Evolutionary conservation across 2,888 invertebrate genomes (phyloP).

Genomic region (Yponomeuta malinellus): DNA sequence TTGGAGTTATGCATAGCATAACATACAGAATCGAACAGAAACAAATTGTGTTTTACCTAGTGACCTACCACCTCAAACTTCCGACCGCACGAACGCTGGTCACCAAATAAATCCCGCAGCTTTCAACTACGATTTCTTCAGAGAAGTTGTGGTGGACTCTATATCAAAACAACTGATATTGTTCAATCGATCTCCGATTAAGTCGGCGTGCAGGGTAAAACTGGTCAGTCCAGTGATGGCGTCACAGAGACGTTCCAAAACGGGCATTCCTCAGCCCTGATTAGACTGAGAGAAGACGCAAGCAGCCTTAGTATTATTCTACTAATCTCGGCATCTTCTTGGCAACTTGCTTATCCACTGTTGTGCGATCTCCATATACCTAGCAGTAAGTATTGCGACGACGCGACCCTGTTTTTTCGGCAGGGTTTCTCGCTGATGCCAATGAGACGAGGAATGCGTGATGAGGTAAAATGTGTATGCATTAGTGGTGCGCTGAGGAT

Average conservation of each 20-base stretch:
- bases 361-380: no score
- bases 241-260: slow-evolving; percentile 60
- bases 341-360: no score
- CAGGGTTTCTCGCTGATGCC: no score
- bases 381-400: no score
- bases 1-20: not conserved
- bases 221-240: slow-evolving; percentile 61
- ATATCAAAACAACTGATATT: not conserved
- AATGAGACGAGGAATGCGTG: no score
- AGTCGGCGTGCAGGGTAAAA: slow-evolving; percentile 37
- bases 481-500: no score
- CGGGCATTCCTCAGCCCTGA: slow-evolving; percentile 21
- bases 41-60: not conserved
- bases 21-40: not conserved
- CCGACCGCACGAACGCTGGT: not conserved
- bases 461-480: no score
- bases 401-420: no score
- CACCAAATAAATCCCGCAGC: not conserved
- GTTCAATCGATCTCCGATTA: not conserved
- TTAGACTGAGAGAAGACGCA: not conserved
- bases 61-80: not conserved
- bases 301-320: not conserved
- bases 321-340: no score
- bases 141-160: not conserved
- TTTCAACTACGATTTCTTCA: not conserved